Percentiles rank a stretch among this genome's conserved stretches.
phyloP scores from a whole-genome alignment of 2,113 vertebrate species.

The Lasiurus borealis region DNA sequence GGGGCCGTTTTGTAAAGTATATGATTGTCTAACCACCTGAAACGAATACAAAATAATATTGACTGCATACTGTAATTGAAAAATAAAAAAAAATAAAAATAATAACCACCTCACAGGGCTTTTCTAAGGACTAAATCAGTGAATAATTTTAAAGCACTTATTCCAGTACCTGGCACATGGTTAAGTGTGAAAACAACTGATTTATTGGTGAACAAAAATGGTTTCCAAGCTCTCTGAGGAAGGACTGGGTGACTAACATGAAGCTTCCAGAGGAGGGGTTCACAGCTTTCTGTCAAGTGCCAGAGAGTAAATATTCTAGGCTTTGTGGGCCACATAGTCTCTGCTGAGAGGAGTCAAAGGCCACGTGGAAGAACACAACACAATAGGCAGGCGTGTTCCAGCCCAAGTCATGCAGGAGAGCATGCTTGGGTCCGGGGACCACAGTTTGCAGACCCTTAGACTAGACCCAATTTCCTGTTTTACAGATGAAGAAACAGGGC shows the following conservation, averaged over 20 bases:
- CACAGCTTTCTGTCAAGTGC: neutral
- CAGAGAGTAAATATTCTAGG: neutral
- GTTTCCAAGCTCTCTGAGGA: neutral
- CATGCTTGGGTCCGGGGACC: neutral
- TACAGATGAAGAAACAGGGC: neutral
- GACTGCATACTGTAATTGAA: neutral
- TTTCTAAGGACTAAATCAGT: neutral
- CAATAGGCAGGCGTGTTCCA: neutral
- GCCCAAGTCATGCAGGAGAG: neutral
- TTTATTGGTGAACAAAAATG: neutral
- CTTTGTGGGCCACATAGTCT: neutral
- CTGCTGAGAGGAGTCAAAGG: neutral
- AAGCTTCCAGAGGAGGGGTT: neutral
- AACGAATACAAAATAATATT: neutral
- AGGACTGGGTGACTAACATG: neutral
- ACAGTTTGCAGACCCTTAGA: neutral
- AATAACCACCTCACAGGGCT: neutral
- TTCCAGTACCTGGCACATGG: neutral
- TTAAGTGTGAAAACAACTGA: neutral
- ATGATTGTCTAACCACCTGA: neutral
- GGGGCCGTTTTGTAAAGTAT: neutral
- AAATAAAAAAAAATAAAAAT: neutral
- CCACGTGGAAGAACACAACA: neutral
- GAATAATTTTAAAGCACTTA: neutral
- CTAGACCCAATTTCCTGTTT: neutral